phyloP scores from a whole-genome alignment of 2,113 vertebrate species.

The Chaetura pelagica region DNA sequence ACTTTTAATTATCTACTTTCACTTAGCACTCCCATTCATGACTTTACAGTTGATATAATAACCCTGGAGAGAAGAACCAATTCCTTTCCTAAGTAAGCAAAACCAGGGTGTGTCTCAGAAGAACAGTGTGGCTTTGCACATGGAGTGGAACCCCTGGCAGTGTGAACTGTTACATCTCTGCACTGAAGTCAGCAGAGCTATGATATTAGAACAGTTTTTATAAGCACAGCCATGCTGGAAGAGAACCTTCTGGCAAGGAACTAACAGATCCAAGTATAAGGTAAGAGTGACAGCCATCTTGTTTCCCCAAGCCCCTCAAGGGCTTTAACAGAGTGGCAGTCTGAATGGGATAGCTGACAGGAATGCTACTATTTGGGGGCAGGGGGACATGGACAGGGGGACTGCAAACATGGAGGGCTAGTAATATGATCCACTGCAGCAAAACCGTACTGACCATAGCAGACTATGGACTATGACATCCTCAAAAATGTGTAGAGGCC shows the following conservation, averaged over 20 bases:
- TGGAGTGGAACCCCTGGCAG: not conserved
- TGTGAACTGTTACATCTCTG: not conserved
- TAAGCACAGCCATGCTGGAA: not conserved
- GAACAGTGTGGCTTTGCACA: not conserved
- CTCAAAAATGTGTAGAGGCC: not conserved
- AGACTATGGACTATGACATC: not conserved
- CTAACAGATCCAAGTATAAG: not conserved
- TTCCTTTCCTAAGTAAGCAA: not conserved
- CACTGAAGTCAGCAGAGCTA: not conserved
- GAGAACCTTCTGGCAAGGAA: not conserved
- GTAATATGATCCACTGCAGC: not conserved
- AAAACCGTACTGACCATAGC: not conserved
- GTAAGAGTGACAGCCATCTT: not conserved
- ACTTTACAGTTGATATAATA: not conserved
- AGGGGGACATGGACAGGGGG: too few relatives aligned
- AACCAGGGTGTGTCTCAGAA: not conserved
- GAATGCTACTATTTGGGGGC: not conserved
- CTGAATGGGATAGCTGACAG: not conserved
- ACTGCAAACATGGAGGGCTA: too few relatives aligned
- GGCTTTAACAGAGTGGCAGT: not conserved
- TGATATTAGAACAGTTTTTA: not conserved
- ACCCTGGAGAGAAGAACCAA: not conserved
- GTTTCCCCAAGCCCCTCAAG: not conserved
- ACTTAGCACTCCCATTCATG: not conserved
- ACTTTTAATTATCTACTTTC: not conserved